phyloP scores from a whole-genome alignment of 92 coral and sea anemone genomes.

The Siderastrea radians region DNA sequence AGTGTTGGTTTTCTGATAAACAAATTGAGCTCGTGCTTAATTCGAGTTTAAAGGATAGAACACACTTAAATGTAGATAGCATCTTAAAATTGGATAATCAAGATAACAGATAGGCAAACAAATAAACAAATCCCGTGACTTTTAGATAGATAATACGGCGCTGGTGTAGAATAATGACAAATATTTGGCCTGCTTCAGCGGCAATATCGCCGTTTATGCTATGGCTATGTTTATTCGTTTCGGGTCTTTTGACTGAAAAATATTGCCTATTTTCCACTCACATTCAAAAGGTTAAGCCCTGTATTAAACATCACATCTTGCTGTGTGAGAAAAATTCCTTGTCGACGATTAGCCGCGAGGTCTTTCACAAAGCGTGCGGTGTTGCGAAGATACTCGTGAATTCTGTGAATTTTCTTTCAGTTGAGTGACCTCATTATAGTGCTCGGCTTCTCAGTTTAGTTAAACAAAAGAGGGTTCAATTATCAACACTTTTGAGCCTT shows the following conservation, averaged over 20 bases:
- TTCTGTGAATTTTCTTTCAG: neutral
- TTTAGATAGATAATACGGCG: constrained; percentile 17
- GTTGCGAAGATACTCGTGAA: neutral
- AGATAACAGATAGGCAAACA: constrained; percentile 54
- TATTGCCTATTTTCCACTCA: neutral
- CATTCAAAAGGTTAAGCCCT: neutral
- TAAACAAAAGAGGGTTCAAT: constrained; percentile 14
- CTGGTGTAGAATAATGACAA: constrained; percentile 2
- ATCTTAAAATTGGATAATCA: constrained; percentile 54
- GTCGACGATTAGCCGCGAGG: neutral
- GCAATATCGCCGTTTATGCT: neutral
- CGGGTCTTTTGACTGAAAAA: neutral
- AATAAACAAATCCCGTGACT: constrained; percentile 41
- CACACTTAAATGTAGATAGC: constrained; percentile 34
- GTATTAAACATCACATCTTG: neutral
- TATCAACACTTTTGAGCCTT: neutral
- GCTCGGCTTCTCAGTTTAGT: constrained; percentile 13
- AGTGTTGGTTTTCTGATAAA: constrained; percentile 5
- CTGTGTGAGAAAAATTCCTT: neutral
- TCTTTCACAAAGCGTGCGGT: neutral
- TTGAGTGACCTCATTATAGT: neutral
- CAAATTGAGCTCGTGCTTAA: constrained; percentile 17
- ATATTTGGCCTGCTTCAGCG: neutral
- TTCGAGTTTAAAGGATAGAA: constrained; percentile 22
- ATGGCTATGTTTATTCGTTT: neutral